Base-by-base conservation (phyloP, 2,113 vertebrate species). In the Meleagris gallopavo region DNA sequence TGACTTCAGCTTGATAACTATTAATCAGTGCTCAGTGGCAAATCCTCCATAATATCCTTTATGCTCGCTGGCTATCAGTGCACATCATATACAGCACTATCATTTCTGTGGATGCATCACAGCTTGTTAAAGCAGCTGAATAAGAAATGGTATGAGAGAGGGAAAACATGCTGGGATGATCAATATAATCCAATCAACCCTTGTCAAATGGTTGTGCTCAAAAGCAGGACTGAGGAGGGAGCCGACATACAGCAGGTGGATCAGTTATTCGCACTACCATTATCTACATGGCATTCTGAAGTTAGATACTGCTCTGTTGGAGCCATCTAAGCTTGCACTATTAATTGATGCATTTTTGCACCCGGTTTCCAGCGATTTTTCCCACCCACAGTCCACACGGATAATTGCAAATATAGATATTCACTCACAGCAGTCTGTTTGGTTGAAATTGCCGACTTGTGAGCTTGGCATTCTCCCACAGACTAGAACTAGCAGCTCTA, bases 21-120 rank as follows among this genome's bases (percentile, higher is more conserved):
- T 93, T 96, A 96, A 96, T 96, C 96, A 95, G 64, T 2, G 8
- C 34, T 95, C 62, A n/a, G 43, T 83, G 74, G 6, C 93, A 80
- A 86, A 58, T 36, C 62, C 86, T 94, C 50, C 16, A 57, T 70
- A 54, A 61, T 13, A 46, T 19, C 79, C 32, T 65, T 65, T n/a
- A 61, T 10, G 24, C 83, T 77, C 57, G 20, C 55, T 82, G 54
- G 30, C 41, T 75, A 54, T 48, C 70, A 57, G 93, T 71, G 77
- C 8, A n/a, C 65, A 27, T 9, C 6, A 41, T 12, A 21, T 0
- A 1, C 50, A 46, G 18, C 58, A 72, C 16, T 46, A 52, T 1
- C 4, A 74, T 61, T 57, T 81, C 65, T 52, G 46, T 32, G 50
- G 64, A 45, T 85, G 36, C 6, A 48, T 55, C 34, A 81, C 36